phyloP scores from a whole-genome alignment of 64 coral and sea anemone genomes.

The Stichodactyla mertensii region DNA sequence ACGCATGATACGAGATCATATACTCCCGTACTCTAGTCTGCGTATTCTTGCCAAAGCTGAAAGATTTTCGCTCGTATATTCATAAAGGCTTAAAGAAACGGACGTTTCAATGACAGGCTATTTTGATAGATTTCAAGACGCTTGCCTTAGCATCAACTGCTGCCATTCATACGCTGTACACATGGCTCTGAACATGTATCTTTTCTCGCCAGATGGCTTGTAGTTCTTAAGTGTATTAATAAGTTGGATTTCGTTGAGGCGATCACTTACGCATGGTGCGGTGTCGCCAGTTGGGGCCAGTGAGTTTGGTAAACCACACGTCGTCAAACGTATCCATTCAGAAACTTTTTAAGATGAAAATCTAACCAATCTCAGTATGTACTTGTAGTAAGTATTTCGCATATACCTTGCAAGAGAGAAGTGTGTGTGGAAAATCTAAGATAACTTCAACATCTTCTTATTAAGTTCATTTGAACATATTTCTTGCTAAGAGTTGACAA shows the following conservation, averaged over 20 bases:
- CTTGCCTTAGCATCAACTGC: background rate
- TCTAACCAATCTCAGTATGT: background rate
- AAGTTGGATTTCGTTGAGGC: background rate
- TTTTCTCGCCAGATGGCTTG: conserved; percentile 15
- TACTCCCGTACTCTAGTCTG: background rate
- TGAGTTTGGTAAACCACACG: background rate
- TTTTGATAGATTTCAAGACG: background rate
- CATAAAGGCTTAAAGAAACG: background rate
- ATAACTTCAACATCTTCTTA: background rate
- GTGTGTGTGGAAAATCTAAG: background rate
- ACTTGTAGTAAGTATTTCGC: background rate
- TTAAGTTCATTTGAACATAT: background rate
- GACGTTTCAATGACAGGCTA: background rate
- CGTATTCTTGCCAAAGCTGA: background rate
- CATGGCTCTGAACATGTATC: background rate
- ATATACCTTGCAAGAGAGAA: background rate
- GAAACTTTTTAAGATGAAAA: background rate
- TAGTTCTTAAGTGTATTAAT: background rate
- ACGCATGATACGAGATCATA: too few relatives aligned
- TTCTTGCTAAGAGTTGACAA: background rate
- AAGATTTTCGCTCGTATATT: background rate
- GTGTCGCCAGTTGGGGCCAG: conserved; percentile 14
- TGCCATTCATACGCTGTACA: background rate
- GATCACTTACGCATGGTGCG: conserved; percentile 6
- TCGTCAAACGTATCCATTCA: conserved; percentile 8